Evolutionary conservation across 2,888 invertebrate species (phyloP).

Genomic region (Bibio marci): DNA sequence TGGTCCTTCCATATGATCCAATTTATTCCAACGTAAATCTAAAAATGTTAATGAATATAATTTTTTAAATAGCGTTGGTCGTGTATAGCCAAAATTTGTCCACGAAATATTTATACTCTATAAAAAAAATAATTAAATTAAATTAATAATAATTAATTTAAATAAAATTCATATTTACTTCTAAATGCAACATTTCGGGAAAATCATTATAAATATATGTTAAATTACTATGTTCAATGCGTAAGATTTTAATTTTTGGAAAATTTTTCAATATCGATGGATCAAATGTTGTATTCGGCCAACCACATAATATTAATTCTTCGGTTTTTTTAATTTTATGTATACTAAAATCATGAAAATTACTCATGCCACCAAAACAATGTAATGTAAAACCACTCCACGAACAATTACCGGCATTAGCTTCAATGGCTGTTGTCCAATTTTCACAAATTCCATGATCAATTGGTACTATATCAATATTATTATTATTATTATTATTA

Average conservation of each 20-base stretch:
- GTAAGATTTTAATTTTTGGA: constrained; percentile 19
- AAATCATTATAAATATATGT: constrained; percentile 20
- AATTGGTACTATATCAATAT: not conserved
- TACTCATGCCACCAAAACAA: constrained; percentile 24
- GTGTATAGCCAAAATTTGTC: constrained; percentile 24
- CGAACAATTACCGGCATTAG: constrained; percentile 20
- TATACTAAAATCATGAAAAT: constrained; percentile 15
- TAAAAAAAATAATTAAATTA: not conserved
- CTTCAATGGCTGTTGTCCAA: constrained; percentile 20
- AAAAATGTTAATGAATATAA: constrained; percentile 19
- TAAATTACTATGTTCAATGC: constrained; percentile 23
- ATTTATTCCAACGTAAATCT: constrained; percentile 26
- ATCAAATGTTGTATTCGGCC: constrained; percentile 21
- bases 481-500: too few species aligned
- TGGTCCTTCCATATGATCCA: constrained; percentile 23
- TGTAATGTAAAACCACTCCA: constrained; percentile 16
- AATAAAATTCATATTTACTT: constrained; percentile 12
- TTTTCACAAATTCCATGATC: constrained; percentile 15
- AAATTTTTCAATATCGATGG: constrained; percentile 18
- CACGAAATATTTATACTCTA: constrained; percentile 27
- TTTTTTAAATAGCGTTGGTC: constrained; percentile 20
- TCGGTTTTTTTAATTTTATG: constrained; percentile 4
- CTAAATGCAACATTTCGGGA: constrained; percentile 21
- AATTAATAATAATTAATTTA: too few species aligned
- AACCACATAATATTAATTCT: constrained; percentile 19